Conservation (phyloP, 2,797 vertebrate species). For the Nothura maculosa region DNA sequence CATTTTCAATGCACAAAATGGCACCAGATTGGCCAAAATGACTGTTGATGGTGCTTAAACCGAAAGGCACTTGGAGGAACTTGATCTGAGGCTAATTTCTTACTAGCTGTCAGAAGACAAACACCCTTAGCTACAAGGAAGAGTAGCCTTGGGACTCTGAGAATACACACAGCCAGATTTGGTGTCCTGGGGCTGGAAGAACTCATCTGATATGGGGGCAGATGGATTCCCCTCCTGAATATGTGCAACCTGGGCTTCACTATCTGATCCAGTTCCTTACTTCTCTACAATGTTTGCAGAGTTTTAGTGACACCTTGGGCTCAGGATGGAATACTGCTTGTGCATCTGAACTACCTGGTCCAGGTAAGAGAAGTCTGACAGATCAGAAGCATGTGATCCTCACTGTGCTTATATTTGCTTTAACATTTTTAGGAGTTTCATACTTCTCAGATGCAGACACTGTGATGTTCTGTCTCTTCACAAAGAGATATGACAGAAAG, state of each 20-base stretch:
- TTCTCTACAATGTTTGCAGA: background rate
- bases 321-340: background rate
- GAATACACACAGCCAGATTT: background rate
- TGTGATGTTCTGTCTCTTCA: background rate
- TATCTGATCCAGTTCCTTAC: background rate
- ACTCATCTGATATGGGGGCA: background rate
- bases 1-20: background rate
- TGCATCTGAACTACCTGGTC: fast-evolving
- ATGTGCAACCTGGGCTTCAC: background rate
- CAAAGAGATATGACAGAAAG: background rate
- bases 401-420: background rate
- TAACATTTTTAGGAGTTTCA: background rate
- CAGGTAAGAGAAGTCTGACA: background rate
- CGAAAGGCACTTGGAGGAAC: background rate
- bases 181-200: background rate
- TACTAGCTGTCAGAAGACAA: background rate
- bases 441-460: background rate
- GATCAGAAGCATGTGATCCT: background rate
- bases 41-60: background rate
- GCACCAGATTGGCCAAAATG: background rate
- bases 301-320: background rate
- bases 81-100: background rate
- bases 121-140: background rate
- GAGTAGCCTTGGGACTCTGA: background rate
- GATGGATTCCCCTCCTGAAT: background rate